These are phyloP conservation scores for Peromyscus nudipes DNA, from an alignment of 2,797 vertebrate genomes.

Conservation along the genomic window DNA sequence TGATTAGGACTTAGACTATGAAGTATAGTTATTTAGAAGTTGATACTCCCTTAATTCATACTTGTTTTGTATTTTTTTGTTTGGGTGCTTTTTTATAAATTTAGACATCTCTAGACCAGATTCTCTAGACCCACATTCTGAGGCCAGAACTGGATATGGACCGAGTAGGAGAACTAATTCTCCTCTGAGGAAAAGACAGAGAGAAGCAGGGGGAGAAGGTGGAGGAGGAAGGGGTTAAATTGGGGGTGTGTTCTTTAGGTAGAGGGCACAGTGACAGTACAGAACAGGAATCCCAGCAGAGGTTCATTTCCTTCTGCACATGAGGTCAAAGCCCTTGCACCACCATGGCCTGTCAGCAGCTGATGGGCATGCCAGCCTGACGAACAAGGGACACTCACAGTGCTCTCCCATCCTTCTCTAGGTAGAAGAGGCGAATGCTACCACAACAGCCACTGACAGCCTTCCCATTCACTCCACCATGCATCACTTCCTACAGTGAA, in stretches of 20 bases:
- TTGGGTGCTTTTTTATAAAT: neutral
- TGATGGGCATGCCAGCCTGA: neutral
- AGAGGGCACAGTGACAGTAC: neutral
- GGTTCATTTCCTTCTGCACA: no score
- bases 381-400: accelerated
- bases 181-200: neutral
- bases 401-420: neutral
- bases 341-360: neutral
- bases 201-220: neutral
- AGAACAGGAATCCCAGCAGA: neutral
- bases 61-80: neutral
- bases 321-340: neutral
- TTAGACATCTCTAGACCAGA: neutral
- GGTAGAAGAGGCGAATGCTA: accelerated
- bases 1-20: neutral
- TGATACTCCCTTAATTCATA: neutral
- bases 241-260: neutral
- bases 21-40: neutral
- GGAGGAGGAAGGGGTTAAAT: neutral
- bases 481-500: neutral
- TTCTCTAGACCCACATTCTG: neutral
- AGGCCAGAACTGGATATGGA: neutral
- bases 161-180: neutral
- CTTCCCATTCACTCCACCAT: neutral
- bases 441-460: neutral